These are phyloP conservation scores for Eutrigla gurnardus DNA, from an alignment of 2,797 vertebrate genomes.

Conservation along the genomic window DNA sequence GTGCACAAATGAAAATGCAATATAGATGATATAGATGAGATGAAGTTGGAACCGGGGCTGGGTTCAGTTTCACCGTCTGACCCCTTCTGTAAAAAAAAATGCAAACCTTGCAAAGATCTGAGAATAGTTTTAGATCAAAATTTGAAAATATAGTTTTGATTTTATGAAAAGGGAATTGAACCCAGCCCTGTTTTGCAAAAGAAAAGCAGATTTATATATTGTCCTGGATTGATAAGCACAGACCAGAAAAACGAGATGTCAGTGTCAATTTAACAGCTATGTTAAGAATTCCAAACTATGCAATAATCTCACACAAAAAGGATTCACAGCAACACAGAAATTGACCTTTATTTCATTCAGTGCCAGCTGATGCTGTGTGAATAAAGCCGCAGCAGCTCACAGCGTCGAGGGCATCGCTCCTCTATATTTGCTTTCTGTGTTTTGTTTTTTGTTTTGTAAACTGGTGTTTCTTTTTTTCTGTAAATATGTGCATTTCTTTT, in stretches of 20 bases:
- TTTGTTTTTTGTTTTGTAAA: constrained; percentile 55
- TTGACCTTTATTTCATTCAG: constrained; percentile 73
- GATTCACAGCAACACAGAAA: constrained; percentile 81
- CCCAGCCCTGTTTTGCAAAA: constrained; percentile 28
- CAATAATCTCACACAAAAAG: constrained; percentile 84
- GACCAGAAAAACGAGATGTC: constrained; percentile 64
- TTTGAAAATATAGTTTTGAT: background rate
- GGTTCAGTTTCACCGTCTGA: constrained; percentile 34
- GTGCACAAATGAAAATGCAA: constrained; percentile 65
- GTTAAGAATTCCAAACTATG: constrained; percentile 88
- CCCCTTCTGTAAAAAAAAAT: constrained; percentile 12
- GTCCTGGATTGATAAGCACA: constrained; percentile 44
- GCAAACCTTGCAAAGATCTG: constrained; percentile 19
- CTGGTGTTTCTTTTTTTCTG: constrained; percentile 62
- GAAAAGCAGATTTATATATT: constrained; percentile 38
- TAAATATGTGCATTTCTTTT: constrained; percentile 62
- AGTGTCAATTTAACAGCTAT: constrained; percentile 82
- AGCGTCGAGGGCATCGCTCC: constrained; percentile 63
- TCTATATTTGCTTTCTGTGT: constrained; percentile 59
- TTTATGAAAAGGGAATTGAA: constrained; percentile 44
- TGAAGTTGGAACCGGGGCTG: constrained; percentile 41
- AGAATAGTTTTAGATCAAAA: constrained; percentile 1
- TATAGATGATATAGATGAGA: constrained; percentile 37
- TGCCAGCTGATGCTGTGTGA: constrained; percentile 78
- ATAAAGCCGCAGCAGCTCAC: constrained; percentile 72